Conservation (phyloP, 2,888 invertebrate genomes). For the Heliconius cydno region DNA sequence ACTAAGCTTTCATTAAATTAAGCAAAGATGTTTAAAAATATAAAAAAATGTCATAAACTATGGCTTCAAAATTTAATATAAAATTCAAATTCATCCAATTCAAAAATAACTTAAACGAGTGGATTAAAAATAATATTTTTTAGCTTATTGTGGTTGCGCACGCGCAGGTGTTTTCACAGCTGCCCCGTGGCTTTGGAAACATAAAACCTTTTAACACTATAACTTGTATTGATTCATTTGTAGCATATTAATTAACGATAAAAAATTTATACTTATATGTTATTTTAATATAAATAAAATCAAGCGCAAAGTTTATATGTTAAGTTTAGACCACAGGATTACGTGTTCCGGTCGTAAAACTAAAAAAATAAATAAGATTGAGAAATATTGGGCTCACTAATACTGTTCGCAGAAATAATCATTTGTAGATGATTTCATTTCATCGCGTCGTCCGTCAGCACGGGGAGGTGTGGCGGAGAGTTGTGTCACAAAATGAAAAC, state of each 20-base stretch:
- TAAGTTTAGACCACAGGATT: slow-evolving; percentile 2
- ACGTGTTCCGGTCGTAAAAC: slow-evolving; percentile 18
- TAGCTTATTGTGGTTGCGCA: background rate
- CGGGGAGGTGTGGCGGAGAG: background rate
- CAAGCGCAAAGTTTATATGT: background rate
- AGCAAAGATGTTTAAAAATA: background rate
- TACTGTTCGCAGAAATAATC: slow-evolving; percentile 9
- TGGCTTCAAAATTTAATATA: background rate
- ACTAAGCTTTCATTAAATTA: background rate
- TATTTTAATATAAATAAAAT: background rate
- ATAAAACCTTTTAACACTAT: slow-evolving; percentile 21
- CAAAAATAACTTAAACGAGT: slow-evolving; percentile 5
- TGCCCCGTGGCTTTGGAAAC: slow-evolving; percentile 32
- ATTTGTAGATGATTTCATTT: slow-evolving; percentile 14
- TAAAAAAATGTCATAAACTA: background rate
- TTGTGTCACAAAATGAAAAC: slow-evolving; percentile 3
- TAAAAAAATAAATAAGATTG: slow-evolving; percentile 11
- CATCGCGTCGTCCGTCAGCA: background rate
- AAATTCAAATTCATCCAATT: background rate
- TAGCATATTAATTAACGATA: slow-evolving; percentile 17
- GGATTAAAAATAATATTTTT: slow-evolving; percentile 1
- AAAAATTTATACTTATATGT: background rate
- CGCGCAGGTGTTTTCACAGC: slow-evolving; percentile 34
- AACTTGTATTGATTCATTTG: slow-evolving; percentile 27
- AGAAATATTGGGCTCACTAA: background rate